Evolutionary conservation across 2,888 invertebrate species (phyloP), one percentile per base, ranked within the genome.

Genomic region (Lamellibrachia satsuma): DNA sequence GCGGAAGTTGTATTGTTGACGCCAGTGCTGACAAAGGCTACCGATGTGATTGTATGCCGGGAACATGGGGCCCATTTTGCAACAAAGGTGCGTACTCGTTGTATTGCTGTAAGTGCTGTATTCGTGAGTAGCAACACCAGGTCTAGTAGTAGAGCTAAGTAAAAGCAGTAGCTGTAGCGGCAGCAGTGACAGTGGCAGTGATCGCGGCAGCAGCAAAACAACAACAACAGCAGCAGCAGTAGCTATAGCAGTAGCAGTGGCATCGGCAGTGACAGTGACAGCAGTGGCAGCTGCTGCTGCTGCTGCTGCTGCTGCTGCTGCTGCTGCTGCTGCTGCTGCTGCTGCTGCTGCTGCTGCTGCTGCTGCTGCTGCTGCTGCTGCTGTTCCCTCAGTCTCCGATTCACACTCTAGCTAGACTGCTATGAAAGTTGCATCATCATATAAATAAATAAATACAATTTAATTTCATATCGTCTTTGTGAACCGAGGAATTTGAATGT

Each of bases 11-110:
- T 52, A n/a, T 91, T 15, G 15, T 39, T 15, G 91, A 91, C 57
- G 52, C 11, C 9, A 91, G 52, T 91, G 52, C 6, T 11, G 7
- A 9, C 4, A 52, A 91, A 22, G 91, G 91, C 15, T 91, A 52
- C 9, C 9, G 57, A 11, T 91, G 91, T 52, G 57, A 52, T 11
- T 91, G 91, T 8, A 22, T 57, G n/a, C 91, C 91, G 52, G 91
- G 91, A 11, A 91, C 52, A 51, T 11, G 52, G 52, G 91, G 91
- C 3, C 11, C 52, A 52, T 15, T 55, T 52, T 91, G 91, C 91
- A 52, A 15, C 6, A 7, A 27, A 52, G 15, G 91, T 91, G 52
- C 22, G 75, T 55, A 55, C n/a, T 15, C 4, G 0, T 60, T 15
- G 60, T 60, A 60, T 11, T 60, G 2, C 60, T 15, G 4, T 22